A percentile compares a stretch with the other conserved stretches of the same genome.
phyloP scores from a whole-genome alignment of 2,797 vertebrate genomes.

The Salmo trutta region DNA sequence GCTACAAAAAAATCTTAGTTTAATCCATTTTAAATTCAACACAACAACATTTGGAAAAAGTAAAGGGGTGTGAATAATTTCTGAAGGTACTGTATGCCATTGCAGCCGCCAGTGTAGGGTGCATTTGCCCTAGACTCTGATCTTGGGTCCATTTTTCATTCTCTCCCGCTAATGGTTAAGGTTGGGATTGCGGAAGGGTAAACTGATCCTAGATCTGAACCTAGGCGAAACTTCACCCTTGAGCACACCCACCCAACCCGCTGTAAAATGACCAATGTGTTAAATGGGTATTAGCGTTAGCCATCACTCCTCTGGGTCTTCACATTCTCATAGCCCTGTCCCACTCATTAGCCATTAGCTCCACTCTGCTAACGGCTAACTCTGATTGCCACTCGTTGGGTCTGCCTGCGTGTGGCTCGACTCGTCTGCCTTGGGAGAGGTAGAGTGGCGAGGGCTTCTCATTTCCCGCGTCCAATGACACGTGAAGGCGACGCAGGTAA shows the following conservation, averaged over 20 bases:
- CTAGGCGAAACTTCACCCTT: background rate
- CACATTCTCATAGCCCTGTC: slow-evolving; percentile 33
- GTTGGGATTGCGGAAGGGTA: too few species aligned
- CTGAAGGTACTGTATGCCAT: too few species aligned
- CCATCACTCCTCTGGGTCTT: slow-evolving; percentile 14
- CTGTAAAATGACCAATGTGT: slow-evolving; percentile 28
- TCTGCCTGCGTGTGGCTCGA: slow-evolving; percentile 31
- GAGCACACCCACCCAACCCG: background rate
- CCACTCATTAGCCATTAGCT: slow-evolving; percentile 57
- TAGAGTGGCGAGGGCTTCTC: slow-evolving; percentile 52
- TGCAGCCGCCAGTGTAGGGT: too few species aligned
- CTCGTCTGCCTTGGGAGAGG: slow-evolving; percentile 45
- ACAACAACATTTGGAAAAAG: too few species aligned
- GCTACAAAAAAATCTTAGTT: too few species aligned
- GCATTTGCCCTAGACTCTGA: too few species aligned
- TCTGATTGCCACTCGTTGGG: slow-evolving; percentile 59
- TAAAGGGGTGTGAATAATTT: too few species aligned
- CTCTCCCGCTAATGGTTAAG: too few species aligned
- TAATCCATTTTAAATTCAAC: too few species aligned
- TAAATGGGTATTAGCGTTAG: slow-evolving; percentile 60
- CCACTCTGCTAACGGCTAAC: slow-evolving; percentile 52
- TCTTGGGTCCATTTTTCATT: too few species aligned
- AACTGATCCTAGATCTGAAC: background rate
- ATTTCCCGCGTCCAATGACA: slow-evolving; percentile 71
- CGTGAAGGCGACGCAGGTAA: slow-evolving; percentile 66